Percentiles rank a stretch among this genome's conserved stretches.
These are phyloP conservation scores for Drosophila melanica DNA, from an alignment of 1,140 invertebrate species.

Conservation along the genomic window DNA sequence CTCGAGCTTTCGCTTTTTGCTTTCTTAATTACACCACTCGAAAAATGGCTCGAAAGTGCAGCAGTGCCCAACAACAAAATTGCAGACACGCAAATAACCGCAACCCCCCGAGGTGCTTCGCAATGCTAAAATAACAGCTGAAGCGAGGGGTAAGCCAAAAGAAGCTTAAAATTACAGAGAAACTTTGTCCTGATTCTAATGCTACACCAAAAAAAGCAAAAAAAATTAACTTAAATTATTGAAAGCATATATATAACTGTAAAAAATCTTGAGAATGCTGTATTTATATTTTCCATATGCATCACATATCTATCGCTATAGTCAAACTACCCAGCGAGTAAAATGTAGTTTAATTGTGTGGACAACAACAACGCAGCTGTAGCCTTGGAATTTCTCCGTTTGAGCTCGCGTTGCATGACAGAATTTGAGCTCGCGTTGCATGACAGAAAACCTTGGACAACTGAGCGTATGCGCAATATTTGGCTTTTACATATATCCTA, in stretches of 20 bases:
- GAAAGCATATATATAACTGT: neutral
- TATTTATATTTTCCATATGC: neutral
- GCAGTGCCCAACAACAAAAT: conserved; percentile 52
- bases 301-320: neutral
- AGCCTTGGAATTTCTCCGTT: conserved; percentile 35
- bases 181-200: neutral
- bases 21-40: conserved; percentile 68
- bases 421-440: conserved; percentile 20
- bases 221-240: neutral
- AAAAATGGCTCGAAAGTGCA: conserved; percentile 61
- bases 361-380: neutral
- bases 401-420: conserved; percentile 23
- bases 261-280: neutral
- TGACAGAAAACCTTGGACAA: conserved; percentile 42
- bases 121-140: conserved; percentile 25
- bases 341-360: neutral
- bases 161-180: neutral
- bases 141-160: conserved; percentile 3
- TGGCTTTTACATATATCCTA: conserved; percentile 32
- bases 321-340: conserved; percentile 1
- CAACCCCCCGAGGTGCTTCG: conserved; percentile 18
- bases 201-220: too few species aligned
- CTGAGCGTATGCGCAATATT: conserved; percentile 51
- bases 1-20: conserved; percentile 65
- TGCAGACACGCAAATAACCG: conserved; percentile 62